Base-by-base conservation (phyloP, 2,797 vertebrate species). In the Merluccius polli region DNA sequence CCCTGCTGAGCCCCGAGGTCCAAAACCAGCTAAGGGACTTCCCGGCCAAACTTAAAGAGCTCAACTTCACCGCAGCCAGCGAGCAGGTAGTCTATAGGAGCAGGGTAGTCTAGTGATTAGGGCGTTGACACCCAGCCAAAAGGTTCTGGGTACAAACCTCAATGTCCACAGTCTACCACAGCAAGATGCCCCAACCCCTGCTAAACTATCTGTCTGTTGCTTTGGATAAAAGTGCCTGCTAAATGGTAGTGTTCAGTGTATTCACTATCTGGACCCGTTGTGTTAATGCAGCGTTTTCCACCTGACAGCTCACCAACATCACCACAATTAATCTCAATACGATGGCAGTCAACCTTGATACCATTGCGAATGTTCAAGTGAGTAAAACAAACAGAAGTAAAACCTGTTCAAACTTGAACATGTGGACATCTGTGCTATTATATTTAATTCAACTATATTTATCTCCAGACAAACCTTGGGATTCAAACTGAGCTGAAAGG, bases 301-400 rank as follows among this genome's bases (percentile, higher is more conserved):
- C 7, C 65, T 30, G 81, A 69, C 87, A 97, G 95, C 77, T 94
- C n/a, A 84, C 87, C 35, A 83, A 76, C 0, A 0, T 94, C 69
- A 93, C 87, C 8, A 78, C 21, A 2, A 80, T 85, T 72, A 90
- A 92, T 83, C 86, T 96, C 65, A 89, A 78, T 69, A 48, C 77
- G 6, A 84, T 88, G 38, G 95, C 94, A 8, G 2, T 80, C 9
- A 2, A 76, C 1, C 77, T 97, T 73, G 86, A 93, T 1, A 0
- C 0, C 0, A 6, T 94, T 0, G 80, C 90, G 73, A 0, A 0
- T 0, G 0, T 0, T 29, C 92, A 91, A 81, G 94, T 94, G 73
- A 90, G 90, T 84, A 35, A 67, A n/a, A 0, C 29, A 16, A 73
- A 48, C 24, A 38, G 4, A 29, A 71, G 35, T 52, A 29, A 67